These are phyloP conservation scores for Nowickia ferox DNA, from an alignment of 2,888 invertebrate genomes.

Conservation along the genomic window DNA sequence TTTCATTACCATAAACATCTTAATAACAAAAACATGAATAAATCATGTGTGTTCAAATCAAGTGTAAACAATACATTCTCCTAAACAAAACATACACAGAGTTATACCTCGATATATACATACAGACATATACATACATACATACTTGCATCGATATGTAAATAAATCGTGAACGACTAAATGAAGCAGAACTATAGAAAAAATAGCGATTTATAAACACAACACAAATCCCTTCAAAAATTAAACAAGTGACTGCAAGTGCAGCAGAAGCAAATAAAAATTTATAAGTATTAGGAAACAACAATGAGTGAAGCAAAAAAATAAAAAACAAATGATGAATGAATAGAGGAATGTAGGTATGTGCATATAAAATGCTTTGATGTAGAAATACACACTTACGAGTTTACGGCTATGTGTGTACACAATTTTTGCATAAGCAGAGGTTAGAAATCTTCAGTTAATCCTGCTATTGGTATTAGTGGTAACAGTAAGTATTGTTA, in stretches of 20 bases:
- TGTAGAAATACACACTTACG: too few relatives aligned
- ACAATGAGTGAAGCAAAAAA: slow-evolving; percentile 23
- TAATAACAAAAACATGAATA: slow-evolving; percentile 1
- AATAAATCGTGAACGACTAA: not conserved
- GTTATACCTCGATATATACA: too few relatives aligned
- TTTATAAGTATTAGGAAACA: slow-evolving; percentile 1
- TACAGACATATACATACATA: too few relatives aligned
- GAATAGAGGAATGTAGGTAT: too few relatives aligned
- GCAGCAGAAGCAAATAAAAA: not conserved
- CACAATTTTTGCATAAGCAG: too few relatives aligned
- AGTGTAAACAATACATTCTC: slow-evolving; percentile 32
- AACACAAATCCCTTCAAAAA: slow-evolving; percentile 45
- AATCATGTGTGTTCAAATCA: slow-evolving; percentile 39
- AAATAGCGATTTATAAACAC: slow-evolving; percentile 42
- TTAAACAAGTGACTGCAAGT: slow-evolving; percentile 53
- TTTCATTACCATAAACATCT: slow-evolving; percentile 47
- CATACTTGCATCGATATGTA: not conserved
- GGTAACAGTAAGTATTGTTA: too few relatives aligned
- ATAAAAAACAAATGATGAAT: not conserved
- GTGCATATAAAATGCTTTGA: too few relatives aligned
- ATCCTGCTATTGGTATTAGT: too few relatives aligned
- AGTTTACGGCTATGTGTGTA: too few relatives aligned
- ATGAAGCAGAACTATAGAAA: slow-evolving; percentile 1
- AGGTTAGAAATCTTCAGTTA: too few relatives aligned
- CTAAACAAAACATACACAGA: not conserved